These are phyloP conservation scores for Rallus limicola DNA, from an alignment of 2,113 vertebrate species.

Conservation along the genomic window DNA sequence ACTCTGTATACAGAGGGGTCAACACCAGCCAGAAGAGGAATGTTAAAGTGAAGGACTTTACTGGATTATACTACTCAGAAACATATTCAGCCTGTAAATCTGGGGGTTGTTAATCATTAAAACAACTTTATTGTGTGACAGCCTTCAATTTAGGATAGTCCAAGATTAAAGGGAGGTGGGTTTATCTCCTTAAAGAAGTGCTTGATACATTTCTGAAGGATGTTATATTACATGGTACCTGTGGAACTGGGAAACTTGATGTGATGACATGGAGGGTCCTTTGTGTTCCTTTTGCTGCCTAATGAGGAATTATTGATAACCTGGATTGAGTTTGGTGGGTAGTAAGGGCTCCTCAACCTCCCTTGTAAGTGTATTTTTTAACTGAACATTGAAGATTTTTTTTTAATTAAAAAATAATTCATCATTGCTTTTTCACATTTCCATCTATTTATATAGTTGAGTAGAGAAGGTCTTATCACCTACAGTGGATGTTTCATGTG, in stretches of 20 bases:
- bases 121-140: not conserved
- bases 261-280: fast-evolving
- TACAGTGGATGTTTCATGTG: not conserved
- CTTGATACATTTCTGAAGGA: not conserved
- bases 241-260: not conserved
- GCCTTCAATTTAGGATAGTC: not conserved
- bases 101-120: not conserved
- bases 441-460: not conserved
- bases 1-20: not conserved
- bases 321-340: not conserved
- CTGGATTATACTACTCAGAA: not conserved
- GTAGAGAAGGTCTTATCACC: not conserved
- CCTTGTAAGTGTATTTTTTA: not conserved
- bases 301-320: not conserved
- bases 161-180: not conserved
- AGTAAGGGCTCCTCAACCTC: not conserved
- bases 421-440: not conserved
- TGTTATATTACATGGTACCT: not conserved
- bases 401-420: not conserved
- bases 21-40: not conserved
- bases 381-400: not conserved
- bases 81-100: not conserved
- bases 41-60: not conserved
- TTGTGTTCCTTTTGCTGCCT: not conserved
- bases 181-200: not conserved